phyloP scores from a whole-genome alignment of 2,797 vertebrate genomes.

The Chrysolophus pictus region DNA sequence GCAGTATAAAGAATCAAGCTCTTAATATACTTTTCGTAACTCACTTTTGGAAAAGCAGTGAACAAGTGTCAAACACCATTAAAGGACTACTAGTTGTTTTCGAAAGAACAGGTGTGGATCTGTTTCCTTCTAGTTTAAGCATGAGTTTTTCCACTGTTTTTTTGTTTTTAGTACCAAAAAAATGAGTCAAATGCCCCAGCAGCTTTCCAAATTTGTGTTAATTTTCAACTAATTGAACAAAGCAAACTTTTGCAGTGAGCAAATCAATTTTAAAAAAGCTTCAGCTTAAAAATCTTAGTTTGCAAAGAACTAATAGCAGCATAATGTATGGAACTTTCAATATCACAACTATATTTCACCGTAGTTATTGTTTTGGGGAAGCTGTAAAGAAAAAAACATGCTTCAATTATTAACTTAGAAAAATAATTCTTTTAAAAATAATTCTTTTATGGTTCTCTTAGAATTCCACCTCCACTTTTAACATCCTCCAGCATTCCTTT shows the following conservation, averaged over 20 bases:
- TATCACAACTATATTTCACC: conserved; percentile 42
- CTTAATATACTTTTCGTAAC: background rate
- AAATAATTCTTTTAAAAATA: conserved; percentile 49
- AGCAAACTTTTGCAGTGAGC: conserved; percentile 22
- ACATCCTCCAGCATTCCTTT: conserved; percentile 24
- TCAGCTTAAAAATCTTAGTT: conserved; percentile 10
- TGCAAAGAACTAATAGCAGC: conserved; percentile 13
- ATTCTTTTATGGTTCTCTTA: conserved; percentile 41
- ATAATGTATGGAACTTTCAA: conserved; percentile 34
- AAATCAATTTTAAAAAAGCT: conserved; percentile 31
- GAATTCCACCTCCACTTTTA: conserved; percentile 38
- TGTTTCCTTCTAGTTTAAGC: background rate
- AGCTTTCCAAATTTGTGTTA: conserved; percentile 43
- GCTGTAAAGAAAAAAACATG: conserved; percentile 31
- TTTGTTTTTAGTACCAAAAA: background rate
- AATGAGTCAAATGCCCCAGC: conserved; percentile 21
- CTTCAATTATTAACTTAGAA: conserved; percentile 41
- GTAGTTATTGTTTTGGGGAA: conserved; percentile 5
- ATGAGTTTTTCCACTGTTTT: background rate
- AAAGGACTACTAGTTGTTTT: conserved; percentile 9
- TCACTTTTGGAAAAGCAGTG: background rate
- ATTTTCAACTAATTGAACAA: conserved; percentile 55
- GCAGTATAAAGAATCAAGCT: background rate
- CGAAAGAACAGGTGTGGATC: background rate
- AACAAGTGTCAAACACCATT: background rate